Conservation (phyloP, 2,113 vertebrate species). For the Capreolus pygargus region DNA sequence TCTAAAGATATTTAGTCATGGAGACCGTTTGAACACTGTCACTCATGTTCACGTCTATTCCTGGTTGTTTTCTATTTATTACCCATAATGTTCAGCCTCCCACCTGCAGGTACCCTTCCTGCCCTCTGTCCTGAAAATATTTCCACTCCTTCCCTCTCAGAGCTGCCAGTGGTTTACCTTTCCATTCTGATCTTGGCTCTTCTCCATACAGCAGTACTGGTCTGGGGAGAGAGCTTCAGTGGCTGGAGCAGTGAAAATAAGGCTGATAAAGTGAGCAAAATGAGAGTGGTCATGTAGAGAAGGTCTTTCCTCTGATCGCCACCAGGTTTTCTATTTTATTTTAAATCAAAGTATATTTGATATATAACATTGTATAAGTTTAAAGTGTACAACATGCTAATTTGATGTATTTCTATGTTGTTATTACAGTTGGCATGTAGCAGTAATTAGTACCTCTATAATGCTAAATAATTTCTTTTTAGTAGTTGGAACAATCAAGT, state of each 20-base stretch:
- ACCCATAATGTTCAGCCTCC: background rate
- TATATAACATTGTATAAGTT: background rate
- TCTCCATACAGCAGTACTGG: background rate
- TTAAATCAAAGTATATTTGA: background rate
- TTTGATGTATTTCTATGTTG: background rate
- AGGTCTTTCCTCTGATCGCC: background rate
- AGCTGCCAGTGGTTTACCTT: background rate
- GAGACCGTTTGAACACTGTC: background rate
- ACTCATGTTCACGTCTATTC: background rate
- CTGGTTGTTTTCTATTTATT: background rate
- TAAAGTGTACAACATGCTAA: background rate
- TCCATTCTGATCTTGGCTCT: background rate
- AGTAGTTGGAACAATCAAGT: background rate
- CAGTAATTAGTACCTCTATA: background rate
- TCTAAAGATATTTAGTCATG: background rate
- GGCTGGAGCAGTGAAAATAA: background rate
- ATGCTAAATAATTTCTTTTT: background rate
- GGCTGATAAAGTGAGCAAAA: background rate
- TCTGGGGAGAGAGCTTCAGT: background rate
- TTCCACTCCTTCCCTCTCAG: background rate
- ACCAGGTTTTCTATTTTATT: background rate
- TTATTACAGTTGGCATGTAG: background rate
- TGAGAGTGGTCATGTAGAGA: background rate
- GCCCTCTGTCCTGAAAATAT: background rate
- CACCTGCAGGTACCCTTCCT: background rate